Conservation (phyloP, 2,113 vertebrate genomes). For the Calidris pygmaea region DNA sequence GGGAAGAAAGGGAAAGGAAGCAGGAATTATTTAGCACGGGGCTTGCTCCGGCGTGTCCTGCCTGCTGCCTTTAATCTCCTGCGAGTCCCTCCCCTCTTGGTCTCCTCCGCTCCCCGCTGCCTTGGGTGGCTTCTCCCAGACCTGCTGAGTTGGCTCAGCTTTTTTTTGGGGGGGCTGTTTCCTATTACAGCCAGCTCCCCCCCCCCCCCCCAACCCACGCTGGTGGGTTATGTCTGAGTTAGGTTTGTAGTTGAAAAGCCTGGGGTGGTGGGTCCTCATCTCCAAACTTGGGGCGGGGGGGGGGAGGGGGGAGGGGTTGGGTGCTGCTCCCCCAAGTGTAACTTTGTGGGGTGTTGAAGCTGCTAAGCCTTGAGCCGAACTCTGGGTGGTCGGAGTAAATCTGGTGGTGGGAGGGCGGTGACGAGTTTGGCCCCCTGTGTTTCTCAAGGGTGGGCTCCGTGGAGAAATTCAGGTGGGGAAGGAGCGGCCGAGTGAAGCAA, state of each 20-base stretch:
- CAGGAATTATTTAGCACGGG: slow-evolving; percentile 44
- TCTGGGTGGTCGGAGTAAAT: not conserved
- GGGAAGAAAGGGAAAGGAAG: slow-evolving; percentile 29
- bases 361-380: not conserved
- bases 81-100: not conserved
- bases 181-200: not conserved
- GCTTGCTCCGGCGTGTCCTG: slow-evolving; percentile 47
- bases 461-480: not conserved
- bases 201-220: not conserved
- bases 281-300: not conserved
- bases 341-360: not conserved
- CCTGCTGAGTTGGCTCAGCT: not conserved
- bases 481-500: not conserved
- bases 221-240: not conserved
- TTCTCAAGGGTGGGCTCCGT: fast-evolving
- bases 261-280: not conserved
- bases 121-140: not conserved
- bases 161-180: not conserved
- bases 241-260: not conserved
- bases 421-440: not conserved
- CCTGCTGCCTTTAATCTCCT: slow-evolving; percentile 41
- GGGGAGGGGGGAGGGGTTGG: too few species aligned
- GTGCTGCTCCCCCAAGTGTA: not conserved
- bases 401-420: not conserved
- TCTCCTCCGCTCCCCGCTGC: not conserved